A percentile compares a stretch with the other conserved stretches of the same genome.
Evolutionary conservation across 2,113 vertebrate genomes (phyloP).

Genomic region (Chaetodon trifascialis): DNA sequence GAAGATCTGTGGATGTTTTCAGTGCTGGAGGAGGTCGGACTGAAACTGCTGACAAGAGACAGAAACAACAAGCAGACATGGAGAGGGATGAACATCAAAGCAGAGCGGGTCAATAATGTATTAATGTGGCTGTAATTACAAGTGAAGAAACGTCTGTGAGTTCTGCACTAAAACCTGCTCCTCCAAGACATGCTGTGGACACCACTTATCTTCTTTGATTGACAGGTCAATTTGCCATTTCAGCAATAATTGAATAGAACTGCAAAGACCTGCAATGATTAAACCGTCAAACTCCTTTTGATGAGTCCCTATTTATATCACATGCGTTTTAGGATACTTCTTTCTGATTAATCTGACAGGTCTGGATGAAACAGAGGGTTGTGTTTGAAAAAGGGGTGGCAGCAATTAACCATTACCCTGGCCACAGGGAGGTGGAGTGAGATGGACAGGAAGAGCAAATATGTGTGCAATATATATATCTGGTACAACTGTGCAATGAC

Average conservation of each 20-base stretch:
- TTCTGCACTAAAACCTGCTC: background rate
- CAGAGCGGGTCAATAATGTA: slow-evolving; percentile 13
- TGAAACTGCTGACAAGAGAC: slow-evolving; percentile 40
- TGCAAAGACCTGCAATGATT: background rate
- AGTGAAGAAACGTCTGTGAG: background rate
- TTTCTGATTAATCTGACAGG: slow-evolving; percentile 35
- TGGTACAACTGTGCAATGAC: too few relatives aligned
- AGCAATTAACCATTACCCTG: background rate
- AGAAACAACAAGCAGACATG: slow-evolving; percentile 25
- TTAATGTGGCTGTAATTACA: slow-evolving; percentile 23
- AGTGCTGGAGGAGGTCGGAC: slow-evolving; percentile 10
- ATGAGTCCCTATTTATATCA: slow-evolving; percentile 30
- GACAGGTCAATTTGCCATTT: background rate
- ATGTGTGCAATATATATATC: too few relatives aligned
- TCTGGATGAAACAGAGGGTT: background rate
- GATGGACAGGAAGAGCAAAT: too few relatives aligned
- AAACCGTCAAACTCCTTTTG: slow-evolving; percentile 40
- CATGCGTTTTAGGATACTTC: slow-evolving; percentile 19
- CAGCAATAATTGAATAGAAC: slow-evolving; percentile 2
- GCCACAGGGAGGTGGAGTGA: too few relatives aligned
- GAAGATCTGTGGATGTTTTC: slow-evolving; percentile 15
- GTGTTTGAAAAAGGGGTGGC: background rate
- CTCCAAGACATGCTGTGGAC: background rate
- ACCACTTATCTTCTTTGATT: background rate
- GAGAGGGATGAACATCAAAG: slow-evolving; percentile 12